Conservation (phyloP, 2,888 invertebrate species). For the Oligia fasciuncula region DNA sequence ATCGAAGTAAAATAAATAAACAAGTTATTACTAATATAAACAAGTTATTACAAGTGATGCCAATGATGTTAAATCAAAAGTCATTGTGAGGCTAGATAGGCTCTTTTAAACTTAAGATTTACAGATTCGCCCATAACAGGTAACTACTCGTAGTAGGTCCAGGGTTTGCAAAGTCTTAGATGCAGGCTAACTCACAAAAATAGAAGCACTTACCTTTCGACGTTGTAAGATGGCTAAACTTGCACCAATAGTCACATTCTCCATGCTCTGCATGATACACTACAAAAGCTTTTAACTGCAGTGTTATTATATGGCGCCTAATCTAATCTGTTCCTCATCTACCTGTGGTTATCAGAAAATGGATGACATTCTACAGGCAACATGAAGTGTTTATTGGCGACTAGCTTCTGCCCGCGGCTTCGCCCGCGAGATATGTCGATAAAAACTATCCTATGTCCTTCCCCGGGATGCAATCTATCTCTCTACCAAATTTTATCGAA, state of each 20-base stretch:
- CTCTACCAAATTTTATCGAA: too few relatives aligned
- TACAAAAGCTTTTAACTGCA: conserved; percentile 40
- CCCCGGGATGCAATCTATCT: too few relatives aligned
- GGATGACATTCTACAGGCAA: neutral
- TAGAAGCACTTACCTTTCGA: conserved; percentile 29
- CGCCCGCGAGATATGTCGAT: too few relatives aligned
- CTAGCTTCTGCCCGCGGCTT: too few relatives aligned
- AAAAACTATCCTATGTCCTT: too few relatives aligned
- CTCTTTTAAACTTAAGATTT: neutral
- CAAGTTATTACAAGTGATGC: neutral
- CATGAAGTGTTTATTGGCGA: conserved; percentile 11
- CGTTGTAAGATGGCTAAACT: neutral
- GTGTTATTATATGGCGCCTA: neutral
- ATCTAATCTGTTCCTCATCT: conserved; percentile 30
- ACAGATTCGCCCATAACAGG: neutral
- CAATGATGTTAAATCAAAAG: neutral
- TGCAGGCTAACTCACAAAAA: neutral
- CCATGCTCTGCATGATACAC: neutral
- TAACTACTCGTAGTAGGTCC: neutral
- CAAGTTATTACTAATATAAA: too few relatives aligned
- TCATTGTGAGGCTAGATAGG: too few relatives aligned
- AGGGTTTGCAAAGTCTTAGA: too few relatives aligned
- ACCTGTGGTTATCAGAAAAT: conserved; percentile 11
- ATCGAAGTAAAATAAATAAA: too few relatives aligned
- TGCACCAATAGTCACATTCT: neutral